phyloP scores from a whole-genome alignment of 2,888 invertebrate species.

The Lydus trimaculatus region DNA sequence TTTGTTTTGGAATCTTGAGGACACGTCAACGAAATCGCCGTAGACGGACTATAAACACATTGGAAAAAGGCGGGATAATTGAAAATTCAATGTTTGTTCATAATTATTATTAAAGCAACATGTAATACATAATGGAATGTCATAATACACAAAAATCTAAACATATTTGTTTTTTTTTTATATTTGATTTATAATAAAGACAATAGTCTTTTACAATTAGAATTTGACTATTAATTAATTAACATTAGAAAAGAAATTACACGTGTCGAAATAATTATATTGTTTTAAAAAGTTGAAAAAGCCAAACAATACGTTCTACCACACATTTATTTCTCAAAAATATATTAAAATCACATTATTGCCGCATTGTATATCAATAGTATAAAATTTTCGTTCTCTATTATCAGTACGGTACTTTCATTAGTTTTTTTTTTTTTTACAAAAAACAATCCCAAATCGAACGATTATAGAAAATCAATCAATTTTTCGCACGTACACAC shows the following conservation, averaged over 20 bases:
- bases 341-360: conserved; percentile 9
- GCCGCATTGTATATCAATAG: not conserved
- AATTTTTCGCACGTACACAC: no score
- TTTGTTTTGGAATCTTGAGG: no score
- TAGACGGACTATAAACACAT: no score
- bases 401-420: no score
- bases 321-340: not conserved
- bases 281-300: not conserved
- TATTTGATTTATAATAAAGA: not conserved
- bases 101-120: not conserved
- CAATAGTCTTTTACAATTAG: not conserved
- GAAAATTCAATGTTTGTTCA: not conserved
- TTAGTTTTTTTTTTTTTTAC: no score
- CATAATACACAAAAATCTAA: not conserved
- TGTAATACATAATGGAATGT: not conserved
- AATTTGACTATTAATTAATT: not conserved
- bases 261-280: not conserved
- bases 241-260: no score
- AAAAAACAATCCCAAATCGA: no score
- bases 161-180: not conserved
- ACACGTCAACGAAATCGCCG: no score
- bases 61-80: not conserved
- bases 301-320: not conserved
- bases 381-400: conserved; percentile 1
- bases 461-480: no score